Conservation (phyloP, 2,113 vertebrate genomes). For the Triplophysa tibetana region DNA sequence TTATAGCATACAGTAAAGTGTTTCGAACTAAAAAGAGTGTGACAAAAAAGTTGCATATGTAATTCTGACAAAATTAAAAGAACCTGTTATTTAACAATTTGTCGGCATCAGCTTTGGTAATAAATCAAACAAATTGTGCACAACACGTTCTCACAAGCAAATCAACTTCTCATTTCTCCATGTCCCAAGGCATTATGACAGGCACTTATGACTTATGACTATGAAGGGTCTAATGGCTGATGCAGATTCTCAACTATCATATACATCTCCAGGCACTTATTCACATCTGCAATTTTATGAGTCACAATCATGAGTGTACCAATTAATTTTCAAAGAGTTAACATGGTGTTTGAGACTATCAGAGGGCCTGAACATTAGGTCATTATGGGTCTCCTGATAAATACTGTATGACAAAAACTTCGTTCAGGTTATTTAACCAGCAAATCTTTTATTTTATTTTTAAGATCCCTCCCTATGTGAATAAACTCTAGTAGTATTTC, state of each 20-base stretch:
- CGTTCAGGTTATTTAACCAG: too few relatives aligned
- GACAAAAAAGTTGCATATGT: too few relatives aligned
- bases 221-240: neutral
- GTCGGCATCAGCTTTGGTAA: neutral
- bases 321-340: neutral
- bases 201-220: conserved; percentile 17
- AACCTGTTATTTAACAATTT: neutral
- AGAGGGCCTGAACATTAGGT: neutral
- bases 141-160: neutral
- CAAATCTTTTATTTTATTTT: too few relatives aligned
- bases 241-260: neutral
- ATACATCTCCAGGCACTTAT: conserved; percentile 15
- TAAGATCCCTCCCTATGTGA: too few relatives aligned
- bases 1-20: too few relatives aligned
- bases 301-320: conserved; percentile 20
- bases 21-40: too few relatives aligned
- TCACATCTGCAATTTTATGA: conserved; percentile 27
- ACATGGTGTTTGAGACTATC: neutral
- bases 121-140: neutral
- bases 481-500: too few relatives aligned
- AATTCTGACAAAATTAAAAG: neutral
- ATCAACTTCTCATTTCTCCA: neutral
- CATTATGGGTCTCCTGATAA: neutral
- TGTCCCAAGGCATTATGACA: conserved; percentile 1
- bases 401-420: neutral